Evolutionary conservation across 2,113 vertebrate genomes (phyloP).

Genomic region (Gulo gulo): DNA sequence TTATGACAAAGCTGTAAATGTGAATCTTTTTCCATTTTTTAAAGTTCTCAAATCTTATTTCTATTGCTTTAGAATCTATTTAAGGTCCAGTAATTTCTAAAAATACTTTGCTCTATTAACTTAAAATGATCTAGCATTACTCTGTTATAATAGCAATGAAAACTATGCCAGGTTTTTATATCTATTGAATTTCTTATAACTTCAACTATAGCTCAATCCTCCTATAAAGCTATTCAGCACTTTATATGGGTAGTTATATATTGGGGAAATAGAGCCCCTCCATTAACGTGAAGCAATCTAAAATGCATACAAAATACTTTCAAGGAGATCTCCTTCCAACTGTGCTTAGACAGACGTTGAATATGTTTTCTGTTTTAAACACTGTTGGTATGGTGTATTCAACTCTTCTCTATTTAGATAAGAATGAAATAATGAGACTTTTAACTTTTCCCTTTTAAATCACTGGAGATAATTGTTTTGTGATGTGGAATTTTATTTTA

Average conservation of each 20-base stretch:
- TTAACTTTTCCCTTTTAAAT: constrained; percentile 38
- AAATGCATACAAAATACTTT: constrained; percentile 53
- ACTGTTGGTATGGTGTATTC: not conserved
- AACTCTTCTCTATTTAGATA: not conserved
- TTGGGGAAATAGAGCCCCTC: constrained; percentile 30
- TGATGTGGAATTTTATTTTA: constrained; percentile 59
- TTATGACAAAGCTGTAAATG: constrained; percentile 21
- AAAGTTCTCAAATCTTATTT: constrained; percentile 49
- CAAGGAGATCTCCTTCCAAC: constrained; percentile 23
- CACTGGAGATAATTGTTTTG: constrained; percentile 42
- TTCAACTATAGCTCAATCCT: constrained; percentile 12
- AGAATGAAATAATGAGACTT: constrained; percentile 53
- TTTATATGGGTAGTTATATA: constrained; percentile 54
- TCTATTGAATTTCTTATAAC: constrained; percentile 56
- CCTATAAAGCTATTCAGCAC: constrained; percentile 10
- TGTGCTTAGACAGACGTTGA: constrained; percentile 55
- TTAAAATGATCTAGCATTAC: constrained; percentile 49
- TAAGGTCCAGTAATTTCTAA: constrained; percentile 48
- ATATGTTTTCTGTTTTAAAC: constrained; percentile 61
- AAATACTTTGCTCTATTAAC: constrained; percentile 64
- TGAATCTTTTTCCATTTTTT: not conserved
- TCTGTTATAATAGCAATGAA: constrained; percentile 49
- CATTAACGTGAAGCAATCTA: constrained; percentile 53
- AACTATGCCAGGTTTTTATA: constrained; percentile 55
- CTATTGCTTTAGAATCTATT: constrained; percentile 17